Evolutionary conservation across 1,140 invertebrate species (phyloP).

Genomic region (Brachionus koreanus): DNA sequence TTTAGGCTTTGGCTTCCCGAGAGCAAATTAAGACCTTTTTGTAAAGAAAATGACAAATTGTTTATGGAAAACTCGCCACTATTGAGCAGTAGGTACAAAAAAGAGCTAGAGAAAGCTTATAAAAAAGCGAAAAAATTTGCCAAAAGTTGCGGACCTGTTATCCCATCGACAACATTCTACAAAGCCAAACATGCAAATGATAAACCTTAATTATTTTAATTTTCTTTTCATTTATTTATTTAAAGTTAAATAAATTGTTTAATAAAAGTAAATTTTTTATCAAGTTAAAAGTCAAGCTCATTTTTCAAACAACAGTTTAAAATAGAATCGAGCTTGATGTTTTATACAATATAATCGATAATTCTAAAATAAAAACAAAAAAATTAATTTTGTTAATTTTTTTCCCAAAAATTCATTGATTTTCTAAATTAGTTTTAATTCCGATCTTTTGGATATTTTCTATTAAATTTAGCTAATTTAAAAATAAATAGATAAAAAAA

Average conservation of each 20-base stretch:
- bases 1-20: constrained; percentile 32
- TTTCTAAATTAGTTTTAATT: too few species aligned
- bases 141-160: neutral
- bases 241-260: neutral
- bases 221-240: neutral
- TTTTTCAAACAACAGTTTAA: too few species aligned
- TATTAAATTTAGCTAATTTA: too few species aligned
- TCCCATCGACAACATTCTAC: neutral
- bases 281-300: too few species aligned
- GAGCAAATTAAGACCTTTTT: constrained; percentile 43
- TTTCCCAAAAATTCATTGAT: too few species aligned
- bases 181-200: constrained; percentile 11
- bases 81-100: constrained; percentile 30
- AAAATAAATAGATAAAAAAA: too few species aligned
- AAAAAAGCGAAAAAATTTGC: constrained; percentile 36
- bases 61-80: constrained; percentile 32
- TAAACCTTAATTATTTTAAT: neutral
- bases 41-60: constrained; percentile 38
- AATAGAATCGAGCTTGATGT: too few species aligned
- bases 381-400: too few species aligned
- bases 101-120: constrained; percentile 40
- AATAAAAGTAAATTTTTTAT: too few species aligned
- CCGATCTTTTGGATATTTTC: too few species aligned
- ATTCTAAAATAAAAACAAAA: too few species aligned
- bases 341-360: too few species aligned